A percentile compares a stretch with the other conserved stretches of the same genome.
Evolutionary conservation across 2,113 vertebrate genomes (phyloP).

Genomic region (Microcebus ravelobensis): DNA sequence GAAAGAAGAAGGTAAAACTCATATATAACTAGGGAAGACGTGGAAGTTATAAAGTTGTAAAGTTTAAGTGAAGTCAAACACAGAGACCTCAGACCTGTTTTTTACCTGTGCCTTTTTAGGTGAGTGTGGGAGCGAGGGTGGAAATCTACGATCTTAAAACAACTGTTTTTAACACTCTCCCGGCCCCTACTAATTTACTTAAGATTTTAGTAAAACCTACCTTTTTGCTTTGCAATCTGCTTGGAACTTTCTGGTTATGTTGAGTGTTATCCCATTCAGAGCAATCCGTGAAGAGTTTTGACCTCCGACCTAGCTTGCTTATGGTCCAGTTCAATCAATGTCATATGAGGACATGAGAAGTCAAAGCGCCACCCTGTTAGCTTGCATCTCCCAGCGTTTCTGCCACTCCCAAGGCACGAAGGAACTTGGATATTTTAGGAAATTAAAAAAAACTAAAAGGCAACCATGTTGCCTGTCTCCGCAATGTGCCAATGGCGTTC

Average conservation of each 20-base stretch:
- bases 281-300: not conserved
- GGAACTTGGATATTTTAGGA: constrained; percentile 29
- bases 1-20: constrained; percentile 33
- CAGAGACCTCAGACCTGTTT: not conserved
- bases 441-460: not conserved
- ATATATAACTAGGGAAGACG: not conserved
- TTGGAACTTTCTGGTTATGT: not conserved
- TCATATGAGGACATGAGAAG: not conserved
- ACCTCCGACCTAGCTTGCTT: not conserved
- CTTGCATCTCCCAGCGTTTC: not conserved
- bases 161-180: not conserved
- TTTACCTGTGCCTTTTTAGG: not conserved
- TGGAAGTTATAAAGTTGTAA: constrained; percentile 24
- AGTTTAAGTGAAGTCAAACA: constrained; percentile 19
- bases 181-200: not conserved
- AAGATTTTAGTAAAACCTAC: not conserved
- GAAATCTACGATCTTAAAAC: not conserved
- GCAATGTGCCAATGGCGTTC: not conserved
- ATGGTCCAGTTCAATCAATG: not conserved
- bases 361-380: not conserved
- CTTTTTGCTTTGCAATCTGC: not conserved
- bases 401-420: not conserved
- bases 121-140: not conserved
- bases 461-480: not conserved
- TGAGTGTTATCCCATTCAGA: not conserved